phyloP scores from a whole-genome alignment of 2,888 invertebrate genomes.

The Ceramica pisi region DNA sequence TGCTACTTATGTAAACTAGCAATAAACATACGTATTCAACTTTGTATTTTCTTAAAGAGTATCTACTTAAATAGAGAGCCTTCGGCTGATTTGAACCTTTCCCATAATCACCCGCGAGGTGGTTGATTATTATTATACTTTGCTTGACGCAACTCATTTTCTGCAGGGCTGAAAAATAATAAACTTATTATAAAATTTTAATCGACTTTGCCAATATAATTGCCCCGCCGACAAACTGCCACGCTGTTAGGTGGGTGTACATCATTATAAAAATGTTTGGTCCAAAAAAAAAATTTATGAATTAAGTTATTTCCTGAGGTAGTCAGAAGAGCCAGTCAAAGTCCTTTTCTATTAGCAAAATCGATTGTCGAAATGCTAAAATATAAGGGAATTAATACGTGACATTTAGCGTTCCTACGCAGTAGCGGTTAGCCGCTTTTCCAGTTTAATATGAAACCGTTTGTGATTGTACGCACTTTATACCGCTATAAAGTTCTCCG shows the following conservation, averaged over 20 bases:
- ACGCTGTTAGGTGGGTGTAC: too few species aligned
- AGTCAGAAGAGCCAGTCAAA: not conserved
- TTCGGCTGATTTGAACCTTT: not conserved
- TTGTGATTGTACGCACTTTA: too few species aligned
- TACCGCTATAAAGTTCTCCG: too few species aligned
- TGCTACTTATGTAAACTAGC: not conserved
- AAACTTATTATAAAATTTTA: not conserved
- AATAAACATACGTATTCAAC: slow-evolving; percentile 4
- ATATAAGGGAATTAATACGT: too few species aligned
- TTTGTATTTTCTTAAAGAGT: not conserved
- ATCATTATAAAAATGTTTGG: too few species aligned
- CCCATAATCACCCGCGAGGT: not conserved
- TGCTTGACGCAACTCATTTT: slow-evolving; percentile 17
- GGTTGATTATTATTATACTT: not conserved
- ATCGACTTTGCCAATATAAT: not conserved
- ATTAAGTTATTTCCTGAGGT: not conserved
- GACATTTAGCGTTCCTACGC: too few species aligned
- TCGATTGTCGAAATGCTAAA: too few species aligned
- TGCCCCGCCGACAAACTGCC: too few species aligned
- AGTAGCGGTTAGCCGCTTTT: too few species aligned
- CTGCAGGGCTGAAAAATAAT: slow-evolving; percentile 43
- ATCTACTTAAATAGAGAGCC: not conserved
- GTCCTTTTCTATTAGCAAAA: too few species aligned
- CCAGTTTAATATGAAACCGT: too few species aligned
- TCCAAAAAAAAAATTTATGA: too few species aligned